Conservation (phyloP, 2,888 invertebrate genomes). For the Willowsia nigromaculata region DNA sequence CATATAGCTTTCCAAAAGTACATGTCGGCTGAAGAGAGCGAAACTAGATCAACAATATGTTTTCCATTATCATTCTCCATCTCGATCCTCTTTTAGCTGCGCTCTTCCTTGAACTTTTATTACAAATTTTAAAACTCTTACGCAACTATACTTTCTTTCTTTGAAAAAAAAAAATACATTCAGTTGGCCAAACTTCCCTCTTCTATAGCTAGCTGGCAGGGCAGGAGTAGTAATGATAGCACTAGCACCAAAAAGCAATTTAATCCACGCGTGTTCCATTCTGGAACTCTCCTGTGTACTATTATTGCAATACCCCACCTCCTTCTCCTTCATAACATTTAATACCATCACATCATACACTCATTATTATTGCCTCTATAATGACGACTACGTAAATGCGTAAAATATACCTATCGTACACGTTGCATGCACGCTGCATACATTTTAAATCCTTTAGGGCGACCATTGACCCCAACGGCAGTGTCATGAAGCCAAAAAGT, state of each 20-base stretch:
- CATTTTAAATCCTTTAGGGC: constrained; percentile 32
- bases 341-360: background rate
- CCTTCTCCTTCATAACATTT: constrained; percentile 1
- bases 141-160: background rate
- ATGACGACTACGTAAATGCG: background rate
- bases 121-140: background rate
- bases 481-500: constrained; percentile 22
- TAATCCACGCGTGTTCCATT: constrained; percentile 32
- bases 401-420: background rate
- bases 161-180: background rate
- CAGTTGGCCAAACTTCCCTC: background rate
- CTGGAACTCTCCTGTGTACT: constrained; percentile 18
- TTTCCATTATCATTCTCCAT: background rate
- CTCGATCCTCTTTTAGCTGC: background rate
- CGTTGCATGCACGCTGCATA: background rate
- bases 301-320: background rate
- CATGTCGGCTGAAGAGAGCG: background rate
- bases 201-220: background rate
- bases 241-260: background rate
- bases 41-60: background rate
- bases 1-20: background rate
- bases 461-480: constrained; percentile 59
- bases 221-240: background rate
- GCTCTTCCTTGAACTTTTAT: background rate
- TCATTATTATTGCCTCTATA: background rate